These are phyloP conservation scores for Neuroterus valhalla DNA, from an alignment of 1,140 invertebrate genomes.

Conservation along the genomic window DNA sequence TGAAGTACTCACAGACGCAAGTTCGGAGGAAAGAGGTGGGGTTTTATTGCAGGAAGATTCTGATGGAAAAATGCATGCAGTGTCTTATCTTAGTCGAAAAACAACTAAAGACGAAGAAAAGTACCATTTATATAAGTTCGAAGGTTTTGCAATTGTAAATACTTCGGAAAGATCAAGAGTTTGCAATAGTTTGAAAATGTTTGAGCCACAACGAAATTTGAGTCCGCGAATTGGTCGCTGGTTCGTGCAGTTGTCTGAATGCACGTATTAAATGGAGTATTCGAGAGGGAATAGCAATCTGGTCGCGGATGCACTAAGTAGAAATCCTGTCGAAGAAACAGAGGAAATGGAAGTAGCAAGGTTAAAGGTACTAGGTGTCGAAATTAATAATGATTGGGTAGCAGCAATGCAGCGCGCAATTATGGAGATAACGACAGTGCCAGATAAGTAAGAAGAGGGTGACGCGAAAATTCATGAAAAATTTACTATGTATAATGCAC, in stretches of 20 bases:
- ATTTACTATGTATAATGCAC: conserved; percentile 30
- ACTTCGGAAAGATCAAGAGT: background rate
- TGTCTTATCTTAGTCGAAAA: too few relatives aligned
- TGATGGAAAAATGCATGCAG: too few relatives aligned
- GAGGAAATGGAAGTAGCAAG: conserved; percentile 30
- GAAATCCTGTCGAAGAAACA: conserved; percentile 30
- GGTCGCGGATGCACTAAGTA: conserved; percentile 11
- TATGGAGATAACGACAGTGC: conserved; percentile 36
- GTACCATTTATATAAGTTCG: too few relatives aligned
- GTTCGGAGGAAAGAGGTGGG: background rate
- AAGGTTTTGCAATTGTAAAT: conserved; percentile 33
- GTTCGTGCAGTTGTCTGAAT: too few relatives aligned
- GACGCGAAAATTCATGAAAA: conserved; percentile 34
- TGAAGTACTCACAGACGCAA: conserved; percentile 14
- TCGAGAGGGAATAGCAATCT: background rate
- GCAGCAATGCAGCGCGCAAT: too few relatives aligned
- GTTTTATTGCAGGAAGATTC: background rate
- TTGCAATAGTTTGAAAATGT: conserved; percentile 21
- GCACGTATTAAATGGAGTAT: conserved; percentile 30
- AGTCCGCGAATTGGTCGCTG: too few relatives aligned
- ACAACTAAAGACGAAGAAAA: too few relatives aligned
- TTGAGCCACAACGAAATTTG: conserved; percentile 9
- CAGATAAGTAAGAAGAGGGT: conserved; percentile 19
- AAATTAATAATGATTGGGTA: conserved; percentile 51
- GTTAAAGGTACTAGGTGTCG: conserved; percentile 21